These are phyloP conservation scores for Siniperca chuatsi DNA, from an alignment of 2,113 vertebrate species.

Conservation along the genomic window DNA sequence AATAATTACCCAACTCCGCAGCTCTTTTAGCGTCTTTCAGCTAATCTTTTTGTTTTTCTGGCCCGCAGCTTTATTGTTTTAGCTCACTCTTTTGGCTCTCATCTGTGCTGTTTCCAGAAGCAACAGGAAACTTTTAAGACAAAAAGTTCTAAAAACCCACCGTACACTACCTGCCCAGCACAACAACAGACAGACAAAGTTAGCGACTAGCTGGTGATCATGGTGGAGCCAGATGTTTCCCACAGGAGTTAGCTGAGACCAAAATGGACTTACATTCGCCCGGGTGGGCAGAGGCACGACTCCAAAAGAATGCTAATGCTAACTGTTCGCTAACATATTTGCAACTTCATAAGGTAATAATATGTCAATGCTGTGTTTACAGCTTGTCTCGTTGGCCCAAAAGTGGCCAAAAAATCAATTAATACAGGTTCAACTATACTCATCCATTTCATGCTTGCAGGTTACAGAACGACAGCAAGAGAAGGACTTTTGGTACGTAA, in stretches of 20 bases:
- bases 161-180: background rate
- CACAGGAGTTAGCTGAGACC: background rate
- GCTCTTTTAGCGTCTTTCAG: background rate
- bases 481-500: background rate
- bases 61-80: background rate
- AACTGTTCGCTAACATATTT: too few relatives aligned
- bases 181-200: too few relatives aligned
- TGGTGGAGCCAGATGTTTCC: background rate
- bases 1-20: background rate
- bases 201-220: background rate
- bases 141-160: background rate
- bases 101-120: background rate
- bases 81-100: background rate
- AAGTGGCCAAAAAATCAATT: too few relatives aligned
- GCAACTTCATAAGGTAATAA: too few relatives aligned
- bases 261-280: background rate
- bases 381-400: too few relatives aligned
- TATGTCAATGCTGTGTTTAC: too few relatives aligned
- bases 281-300: too few relatives aligned
- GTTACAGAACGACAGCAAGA: background rate
- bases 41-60: background rate
- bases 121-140: background rate
- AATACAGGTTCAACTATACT: too few relatives aligned
- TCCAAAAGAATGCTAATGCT: too few relatives aligned
- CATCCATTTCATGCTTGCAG: background rate